phyloP scores from a whole-genome alignment of 2,797 vertebrate genomes.

The Scyliorhinus canicula region DNA sequence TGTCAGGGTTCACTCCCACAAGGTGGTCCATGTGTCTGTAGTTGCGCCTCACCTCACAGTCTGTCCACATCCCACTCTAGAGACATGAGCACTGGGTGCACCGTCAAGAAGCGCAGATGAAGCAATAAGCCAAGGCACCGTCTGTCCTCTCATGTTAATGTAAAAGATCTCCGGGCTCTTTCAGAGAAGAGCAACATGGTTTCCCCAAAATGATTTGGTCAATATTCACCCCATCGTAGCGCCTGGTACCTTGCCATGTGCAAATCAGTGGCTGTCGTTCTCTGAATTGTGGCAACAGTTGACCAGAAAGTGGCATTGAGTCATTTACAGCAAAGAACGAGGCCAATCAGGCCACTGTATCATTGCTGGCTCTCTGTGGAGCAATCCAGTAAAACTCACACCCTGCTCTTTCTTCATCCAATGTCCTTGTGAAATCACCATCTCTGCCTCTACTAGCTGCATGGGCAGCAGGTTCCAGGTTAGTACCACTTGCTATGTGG shows the following conservation, averaged over 20 bases:
- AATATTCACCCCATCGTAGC: neutral
- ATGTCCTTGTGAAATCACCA: too few relatives aligned
- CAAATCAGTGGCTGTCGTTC: neutral
- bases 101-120: too few relatives aligned
- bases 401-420: too few relatives aligned
- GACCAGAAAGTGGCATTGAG: neutral
- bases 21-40: neutral
- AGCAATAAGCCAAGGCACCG: too few relatives aligned
- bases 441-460: too few relatives aligned
- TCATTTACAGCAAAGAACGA: too few relatives aligned
- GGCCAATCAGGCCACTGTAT: too few relatives aligned
- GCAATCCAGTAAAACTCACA: too few relatives aligned
- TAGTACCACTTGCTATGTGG: too few relatives aligned
- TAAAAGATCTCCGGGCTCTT: neutral
- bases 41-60: neutral
- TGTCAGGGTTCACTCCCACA: neutral
- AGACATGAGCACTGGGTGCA: neutral
- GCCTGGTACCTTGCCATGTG: too few relatives aligned
- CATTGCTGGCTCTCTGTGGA: too few relatives aligned
- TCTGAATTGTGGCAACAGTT: neutral
- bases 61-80: neutral
- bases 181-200: neutral
- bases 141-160: neutral
- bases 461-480: too few relatives aligned
- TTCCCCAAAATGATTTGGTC: neutral